These are phyloP conservation scores for Takifugu rubripes DNA, from an alignment of 2,797 vertebrate species.

Conservation along the genomic window DNA sequence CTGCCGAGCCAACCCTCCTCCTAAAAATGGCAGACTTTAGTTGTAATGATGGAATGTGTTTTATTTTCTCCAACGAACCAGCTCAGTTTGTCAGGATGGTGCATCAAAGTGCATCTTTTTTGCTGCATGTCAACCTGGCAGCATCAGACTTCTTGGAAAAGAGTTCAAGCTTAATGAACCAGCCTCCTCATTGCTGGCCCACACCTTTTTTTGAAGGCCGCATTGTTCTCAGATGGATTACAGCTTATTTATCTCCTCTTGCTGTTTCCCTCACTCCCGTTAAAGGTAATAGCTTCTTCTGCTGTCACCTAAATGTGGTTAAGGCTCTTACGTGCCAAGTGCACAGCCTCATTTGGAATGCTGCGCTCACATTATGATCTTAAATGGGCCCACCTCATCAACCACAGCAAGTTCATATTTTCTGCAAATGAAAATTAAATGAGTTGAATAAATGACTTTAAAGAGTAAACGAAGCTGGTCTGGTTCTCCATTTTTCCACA, in stretches of 20 bases:
- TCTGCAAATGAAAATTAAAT: conserved; percentile 32
- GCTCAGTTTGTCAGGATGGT: background rate
- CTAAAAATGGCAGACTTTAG: background rate
- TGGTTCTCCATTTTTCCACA: conserved; percentile 2
- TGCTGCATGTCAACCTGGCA: conserved; percentile 5
- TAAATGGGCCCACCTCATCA: conserved; percentile 34
- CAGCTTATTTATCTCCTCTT: conserved; percentile 38
- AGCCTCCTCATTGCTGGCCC: conserved; percentile 19
- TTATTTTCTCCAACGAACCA: background rate
- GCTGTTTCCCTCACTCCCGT: conserved; percentile 22
- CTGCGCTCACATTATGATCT: conserved; percentile 39
- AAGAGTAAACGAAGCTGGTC: conserved; percentile 22
- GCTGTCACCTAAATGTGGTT: conserved; percentile 40
- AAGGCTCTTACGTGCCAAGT: conserved; percentile 51
- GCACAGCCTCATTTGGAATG: conserved; percentile 37
- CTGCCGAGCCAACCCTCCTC: no score
- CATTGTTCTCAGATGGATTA: conserved; percentile 42
- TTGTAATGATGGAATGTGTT: conserved; percentile 1
- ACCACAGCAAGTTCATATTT: conserved; percentile 22
- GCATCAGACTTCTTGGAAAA: conserved; percentile 18
- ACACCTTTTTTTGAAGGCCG: conserved; percentile 36
- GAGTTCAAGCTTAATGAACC: background rate
- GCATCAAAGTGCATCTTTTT: background rate
- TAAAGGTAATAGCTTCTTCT: conserved; percentile 45
- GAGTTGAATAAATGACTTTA: conserved; percentile 18